These are phyloP conservation scores for Muricea muricata DNA, from an alignment of 92 coral and sea anemone species.

Conservation along the genomic window DNA sequence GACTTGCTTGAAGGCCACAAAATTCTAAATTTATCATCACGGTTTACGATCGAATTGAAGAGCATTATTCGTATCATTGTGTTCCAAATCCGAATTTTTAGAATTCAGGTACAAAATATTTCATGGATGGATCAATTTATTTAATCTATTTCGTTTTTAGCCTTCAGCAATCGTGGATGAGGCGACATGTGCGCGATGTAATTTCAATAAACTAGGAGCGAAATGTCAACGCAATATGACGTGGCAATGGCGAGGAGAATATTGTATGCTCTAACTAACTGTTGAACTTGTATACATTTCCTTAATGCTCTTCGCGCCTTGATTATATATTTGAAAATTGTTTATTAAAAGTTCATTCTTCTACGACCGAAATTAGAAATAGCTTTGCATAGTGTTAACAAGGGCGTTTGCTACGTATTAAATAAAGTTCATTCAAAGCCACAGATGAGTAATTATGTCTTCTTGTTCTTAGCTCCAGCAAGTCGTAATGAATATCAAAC, in stretches of 20 bases:
- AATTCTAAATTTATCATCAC: no score
- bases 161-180: constrained; percentile 99
- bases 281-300: background rate
- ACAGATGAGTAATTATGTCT: background rate
- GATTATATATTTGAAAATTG: background rate
- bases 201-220: constrained; percentile 95
- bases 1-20: no score
- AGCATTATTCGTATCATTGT: no score
- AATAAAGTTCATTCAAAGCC: background rate
- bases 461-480: constrained; percentile 78
- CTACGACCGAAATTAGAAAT: no score
- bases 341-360: background rate
- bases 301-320: background rate
- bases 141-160: constrained; percentile 36
- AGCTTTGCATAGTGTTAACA: no score
- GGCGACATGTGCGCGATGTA: constrained; percentile 97
- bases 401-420: no score
- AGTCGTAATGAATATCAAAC: constrained; percentile 97
- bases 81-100: no score
- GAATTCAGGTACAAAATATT: no score
- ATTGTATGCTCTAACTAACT: constrained; percentile 73
- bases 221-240: constrained; percentile 87
- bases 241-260: constrained; percentile 99
- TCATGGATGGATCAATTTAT: background rate
- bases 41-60: no score